A percentile compares a stretch with the other conserved stretches of the same genome.
Conservation (phyloP, 2,888 invertebrate genomes). For the Lasius fuliginosus region DNA sequence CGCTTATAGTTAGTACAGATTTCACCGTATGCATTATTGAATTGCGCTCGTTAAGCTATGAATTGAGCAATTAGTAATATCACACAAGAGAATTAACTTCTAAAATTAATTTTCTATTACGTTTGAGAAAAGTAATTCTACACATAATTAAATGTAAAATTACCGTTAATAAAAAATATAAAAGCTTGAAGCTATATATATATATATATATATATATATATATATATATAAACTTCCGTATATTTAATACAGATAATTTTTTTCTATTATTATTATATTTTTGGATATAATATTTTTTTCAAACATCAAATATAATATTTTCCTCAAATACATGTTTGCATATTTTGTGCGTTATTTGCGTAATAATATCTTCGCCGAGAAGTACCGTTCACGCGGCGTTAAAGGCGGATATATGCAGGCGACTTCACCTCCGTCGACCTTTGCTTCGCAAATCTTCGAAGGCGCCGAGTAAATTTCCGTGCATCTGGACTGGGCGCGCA, state of each 20-base stretch:
- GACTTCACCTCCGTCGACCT: constrained; percentile 14
- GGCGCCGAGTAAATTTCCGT: constrained; percentile 49
- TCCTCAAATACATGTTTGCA: neutral
- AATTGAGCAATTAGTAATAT: constrained; percentile 18
- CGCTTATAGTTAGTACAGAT: neutral
- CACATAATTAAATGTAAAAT: neutral
- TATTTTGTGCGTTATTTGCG: neutral
- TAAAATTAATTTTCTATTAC: neutral
- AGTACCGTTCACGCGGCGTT: neutral
- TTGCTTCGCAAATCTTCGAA: constrained; percentile 47
- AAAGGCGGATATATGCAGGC: neutral
- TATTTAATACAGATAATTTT: constrained; percentile 7
- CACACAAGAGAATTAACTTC: neutral
- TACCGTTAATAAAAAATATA: neutral
- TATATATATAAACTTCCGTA: neutral
- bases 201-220: neutral
- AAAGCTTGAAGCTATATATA: neutral
- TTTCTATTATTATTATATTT: neutral
- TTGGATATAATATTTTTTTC: neutral
- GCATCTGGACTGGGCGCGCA: constrained; percentile 37
- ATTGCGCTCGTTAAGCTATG: neutral
- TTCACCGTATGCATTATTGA: constrained; percentile 9
- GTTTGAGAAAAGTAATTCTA: neutral
- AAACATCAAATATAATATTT: neutral
- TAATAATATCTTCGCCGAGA: constrained; percentile 16